Base-by-base conservation (phyloP, 1,140 invertebrate species). In the Neodiprion lecontei region DNA sequence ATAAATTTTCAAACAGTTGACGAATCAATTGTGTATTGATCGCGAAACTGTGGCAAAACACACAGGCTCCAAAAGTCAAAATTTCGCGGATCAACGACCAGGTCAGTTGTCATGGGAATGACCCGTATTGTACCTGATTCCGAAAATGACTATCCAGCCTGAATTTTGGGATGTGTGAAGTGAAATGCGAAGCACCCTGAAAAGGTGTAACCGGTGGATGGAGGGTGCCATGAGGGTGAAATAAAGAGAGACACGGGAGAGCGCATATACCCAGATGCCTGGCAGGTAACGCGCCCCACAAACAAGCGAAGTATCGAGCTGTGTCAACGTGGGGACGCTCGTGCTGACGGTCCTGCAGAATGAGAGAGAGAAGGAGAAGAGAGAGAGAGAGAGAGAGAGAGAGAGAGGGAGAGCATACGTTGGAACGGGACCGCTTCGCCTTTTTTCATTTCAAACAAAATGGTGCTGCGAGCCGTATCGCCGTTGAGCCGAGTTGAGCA, bases 361-460 rank as follows among this genome's bases (percentile, higher is more conserved):
- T 61, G 53, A 61, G 53, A 40, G 28, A 5, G 28, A 40, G 28
- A 40, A 5, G 5, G 28, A 40, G 28, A 40, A 40, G 28, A 40
- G 28, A 40, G 28, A 40, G 2, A 2, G 28, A 40, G 28, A 40
- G 28, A 28, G 28, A 28, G 28, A 3, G 5, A 5, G 5, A 5
- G 5, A 5, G 5, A 5, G 5, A 40, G 28, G 4, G 28, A 40
- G 28, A 40, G 28, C 28, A 40, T 40, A 5, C 28, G 28, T 40
- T 40, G 28, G 28, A 40, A 5, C 28, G 28, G 28, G 1, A 40
- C 28, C 5, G 28, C 28, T 61, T 61, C n/a, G 3, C n/a, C n/a
- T 61, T 61, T 61, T 61, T 61, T 61, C 53, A 61, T 61, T 61
- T 61, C 53, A 61, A 61, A 61, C n/a, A 61, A 61, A 61, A 61